Evolutionary conservation across 2,888 invertebrate genomes (phyloP).

Genomic region (Rhogogaster chlorosoma): DNA sequence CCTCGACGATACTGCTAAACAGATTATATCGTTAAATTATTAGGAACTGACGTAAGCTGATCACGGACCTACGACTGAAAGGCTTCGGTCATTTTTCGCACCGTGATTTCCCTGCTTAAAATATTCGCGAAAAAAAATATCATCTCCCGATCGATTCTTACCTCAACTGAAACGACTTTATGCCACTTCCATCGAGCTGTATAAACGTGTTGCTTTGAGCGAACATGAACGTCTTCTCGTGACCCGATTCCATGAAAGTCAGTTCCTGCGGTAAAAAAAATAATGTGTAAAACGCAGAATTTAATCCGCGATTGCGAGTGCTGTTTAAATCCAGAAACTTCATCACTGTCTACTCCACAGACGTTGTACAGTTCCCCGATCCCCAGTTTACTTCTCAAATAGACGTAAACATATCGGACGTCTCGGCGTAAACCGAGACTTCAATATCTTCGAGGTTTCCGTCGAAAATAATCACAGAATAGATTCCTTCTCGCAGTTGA

Average conservation of each 20-base stretch:
- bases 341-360: not conserved
- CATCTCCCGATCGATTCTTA: conserved; percentile 69
- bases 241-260: conserved; percentile 92
- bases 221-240: conserved; percentile 94
- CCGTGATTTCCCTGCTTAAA: not conserved
- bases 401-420: not conserved
- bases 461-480: not conserved
- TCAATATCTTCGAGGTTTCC: not conserved
- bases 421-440: not conserved
- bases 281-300: not conserved
- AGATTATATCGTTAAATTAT: not conserved
- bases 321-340: not conserved
- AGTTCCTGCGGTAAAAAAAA: conserved; percentile 80
- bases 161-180: conserved; percentile 94
- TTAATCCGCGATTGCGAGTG: not conserved
- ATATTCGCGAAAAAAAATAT: not conserved
- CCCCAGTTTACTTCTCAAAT: not conserved
- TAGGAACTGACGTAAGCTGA: not conserved
- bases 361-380: not conserved
- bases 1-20: not conserved
- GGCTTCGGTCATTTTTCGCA: not conserved
- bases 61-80: not conserved
- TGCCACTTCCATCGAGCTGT: conserved; percentile 93
- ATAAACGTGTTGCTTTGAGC: conserved; percentile 94
- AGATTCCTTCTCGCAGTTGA: not conserved